These are phyloP conservation scores for Melieria omissa DNA, from an alignment of 2,888 invertebrate species.

Conservation along the genomic window DNA sequence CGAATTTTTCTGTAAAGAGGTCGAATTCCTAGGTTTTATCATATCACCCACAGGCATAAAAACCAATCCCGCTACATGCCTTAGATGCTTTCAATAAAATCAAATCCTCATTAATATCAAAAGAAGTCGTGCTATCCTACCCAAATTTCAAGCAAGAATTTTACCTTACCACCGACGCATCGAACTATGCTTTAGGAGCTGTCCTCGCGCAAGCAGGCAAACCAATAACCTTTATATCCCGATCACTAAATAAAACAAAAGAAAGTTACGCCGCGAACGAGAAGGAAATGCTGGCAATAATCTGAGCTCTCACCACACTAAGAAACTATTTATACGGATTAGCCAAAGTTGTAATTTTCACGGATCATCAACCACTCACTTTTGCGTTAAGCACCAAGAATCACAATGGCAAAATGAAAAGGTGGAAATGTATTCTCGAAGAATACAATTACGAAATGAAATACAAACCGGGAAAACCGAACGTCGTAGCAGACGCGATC, in stretches of 20 bases:
- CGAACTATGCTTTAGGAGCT: neutral
- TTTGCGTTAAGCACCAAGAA: slow-evolving; percentile 3
- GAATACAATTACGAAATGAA: neutral
- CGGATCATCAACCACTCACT: neutral
- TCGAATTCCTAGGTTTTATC: slow-evolving; percentile 36
- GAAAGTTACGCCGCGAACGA: neutral
- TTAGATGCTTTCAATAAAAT: neutral
- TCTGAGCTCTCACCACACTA: neutral
- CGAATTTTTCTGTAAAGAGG: slow-evolving; percentile 31
- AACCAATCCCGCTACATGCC: slow-evolving; percentile 27
- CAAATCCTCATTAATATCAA: neutral
- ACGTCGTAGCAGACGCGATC: no score
- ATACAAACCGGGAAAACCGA: no score
- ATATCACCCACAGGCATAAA: slow-evolving; percentile 37
- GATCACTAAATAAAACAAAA: neutral
- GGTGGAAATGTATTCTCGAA: neutral
- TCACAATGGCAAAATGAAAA: slow-evolving; percentile 3
- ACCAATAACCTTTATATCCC: neutral
- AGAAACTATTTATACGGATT: neutral
- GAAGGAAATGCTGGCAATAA: slow-evolving; percentile 17
- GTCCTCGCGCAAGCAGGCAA: neutral
- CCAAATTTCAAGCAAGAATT: neutral
- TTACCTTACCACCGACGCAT: neutral
- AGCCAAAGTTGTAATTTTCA: neutral
- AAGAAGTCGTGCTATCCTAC: neutral